Evolutionary conservation across 2,113 vertebrate species (phyloP), one percentile per base, ranked within the genome.

Genomic region (Galeopterus variegatus): DNA sequence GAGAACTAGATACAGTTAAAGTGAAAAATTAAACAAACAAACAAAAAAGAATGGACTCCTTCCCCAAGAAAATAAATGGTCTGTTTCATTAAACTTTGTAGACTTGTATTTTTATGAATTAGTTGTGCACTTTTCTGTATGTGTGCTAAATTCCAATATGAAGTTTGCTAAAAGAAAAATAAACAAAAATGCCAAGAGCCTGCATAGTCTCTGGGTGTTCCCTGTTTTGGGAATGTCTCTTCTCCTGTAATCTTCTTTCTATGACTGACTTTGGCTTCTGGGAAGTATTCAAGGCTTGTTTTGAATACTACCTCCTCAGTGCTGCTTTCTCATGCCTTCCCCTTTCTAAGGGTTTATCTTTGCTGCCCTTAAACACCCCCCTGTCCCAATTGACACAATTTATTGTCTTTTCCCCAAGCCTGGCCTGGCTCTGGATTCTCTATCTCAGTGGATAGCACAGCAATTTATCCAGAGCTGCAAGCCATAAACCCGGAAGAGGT

Each of bases 241-340:
- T 48, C 11, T 5, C 13, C 1, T 2, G 2, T 11, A 18, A 4
- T 77, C 13, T 31, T 8, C 28, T n/a, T 31, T 33, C 14, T 50
- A 19, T 33, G 48, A 26, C 33, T 8, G 15, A 33, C 12, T 62
- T 48, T 6, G 19, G 21, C 41, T 54, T 92, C 48, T 73, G n/a
- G 48, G 58, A 81, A 15, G 6, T 28, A 13, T 21, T 45, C 6
- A 23, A 17, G 26, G 3, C 7, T 21, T 75, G 33, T 15, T 31
- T 33, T 45, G 33, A 72, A 84, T 64, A 48, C 13, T 28, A 14
- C 48, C 33, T 89, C 26, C 31, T 56, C 13, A 1, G 4, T 48
- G 17, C 2, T 64, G 65, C 28, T 80, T 80, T 77, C 36, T 81
- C 56, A 33, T 36, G 28, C 8, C 15, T 50, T 41, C 48, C 19